These are phyloP conservation scores for Alcedo atthis DNA, from an alignment of 2,797 vertebrate genomes.

Conservation along the genomic window DNA sequence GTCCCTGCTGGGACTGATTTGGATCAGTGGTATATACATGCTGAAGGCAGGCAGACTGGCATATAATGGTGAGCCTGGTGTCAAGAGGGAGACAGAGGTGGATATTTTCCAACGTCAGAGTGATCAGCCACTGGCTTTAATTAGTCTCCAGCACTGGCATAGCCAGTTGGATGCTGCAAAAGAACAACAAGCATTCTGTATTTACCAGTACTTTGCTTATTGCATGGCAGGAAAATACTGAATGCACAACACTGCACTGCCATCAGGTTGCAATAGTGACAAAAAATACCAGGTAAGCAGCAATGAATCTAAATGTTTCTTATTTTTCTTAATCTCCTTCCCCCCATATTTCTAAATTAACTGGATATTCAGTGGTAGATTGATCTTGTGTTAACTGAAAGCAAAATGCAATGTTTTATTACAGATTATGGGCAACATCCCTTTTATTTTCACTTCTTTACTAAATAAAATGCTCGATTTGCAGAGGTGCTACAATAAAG, in stretches of 20 bases:
- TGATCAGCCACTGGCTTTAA: not conserved
- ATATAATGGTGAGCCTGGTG: rapidly evolving
- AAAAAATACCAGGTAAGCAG: not conserved
- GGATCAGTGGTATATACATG: not conserved
- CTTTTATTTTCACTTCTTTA: not conserved
- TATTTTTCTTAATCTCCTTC: not conserved
- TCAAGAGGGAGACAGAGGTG: not conserved
- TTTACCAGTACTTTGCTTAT: not conserved
- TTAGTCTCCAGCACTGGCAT: not conserved
- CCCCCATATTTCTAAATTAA: not conserved
- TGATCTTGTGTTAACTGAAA: not conserved
- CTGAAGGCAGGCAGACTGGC: not conserved
- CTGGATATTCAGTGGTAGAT: not conserved
- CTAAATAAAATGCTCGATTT: not conserved
- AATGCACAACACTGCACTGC: not conserved
- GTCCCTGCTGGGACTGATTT: not conserved
- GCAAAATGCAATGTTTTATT: not conserved
- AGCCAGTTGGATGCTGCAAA: not conserved
- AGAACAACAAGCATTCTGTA: not conserved
- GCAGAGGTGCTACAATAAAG: not conserved
- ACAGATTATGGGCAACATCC: not conserved
- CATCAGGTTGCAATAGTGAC: not conserved
- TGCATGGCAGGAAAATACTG: not conserved
- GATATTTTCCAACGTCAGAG: not conserved
- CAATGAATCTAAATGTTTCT: not conserved